A percentile compares a stretch with the other conserved stretches of the same genome.
Evolutionary conservation across 2,797 vertebrate genomes (phyloP).

Genomic region (Takifugu ocellatus): DNA sequence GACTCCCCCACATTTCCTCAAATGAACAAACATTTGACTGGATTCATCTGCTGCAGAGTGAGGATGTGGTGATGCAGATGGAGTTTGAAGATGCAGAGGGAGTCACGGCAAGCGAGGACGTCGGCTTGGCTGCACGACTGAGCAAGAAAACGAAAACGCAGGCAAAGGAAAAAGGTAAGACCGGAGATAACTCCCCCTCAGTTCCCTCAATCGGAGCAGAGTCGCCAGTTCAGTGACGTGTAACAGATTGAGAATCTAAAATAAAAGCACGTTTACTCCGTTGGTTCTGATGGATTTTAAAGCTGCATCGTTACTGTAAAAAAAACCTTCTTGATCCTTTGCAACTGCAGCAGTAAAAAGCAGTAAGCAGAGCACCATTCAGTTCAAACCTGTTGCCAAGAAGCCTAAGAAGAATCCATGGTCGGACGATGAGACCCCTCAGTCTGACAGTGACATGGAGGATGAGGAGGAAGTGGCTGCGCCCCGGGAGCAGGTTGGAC

Average conservation of each 20-base stretch:
- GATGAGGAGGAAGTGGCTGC: constrained; percentile 34
- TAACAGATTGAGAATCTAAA: not conserved
- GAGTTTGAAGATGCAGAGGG: constrained; percentile 77
- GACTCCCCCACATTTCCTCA: not conserved
- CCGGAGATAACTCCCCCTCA: not conserved
- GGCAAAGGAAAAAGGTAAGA: constrained; percentile 65
- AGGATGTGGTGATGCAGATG: constrained; percentile 75
- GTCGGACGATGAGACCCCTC: constrained; percentile 73
- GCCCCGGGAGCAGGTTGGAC: constrained; percentile 64
- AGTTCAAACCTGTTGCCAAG: constrained; percentile 83
- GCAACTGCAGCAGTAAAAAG: constrained; percentile 56
- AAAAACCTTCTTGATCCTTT: no score
- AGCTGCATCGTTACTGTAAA: no score
- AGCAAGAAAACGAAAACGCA: constrained; percentile 74
- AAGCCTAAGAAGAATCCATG: constrained; percentile 74
- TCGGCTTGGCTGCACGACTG: constrained; percentile 69
- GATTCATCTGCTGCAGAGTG: constrained; percentile 60
- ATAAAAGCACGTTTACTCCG: no score
- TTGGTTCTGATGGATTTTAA: no score
- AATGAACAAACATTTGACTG: not conserved
- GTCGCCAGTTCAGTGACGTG: no score
- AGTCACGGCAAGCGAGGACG: constrained; percentile 32
- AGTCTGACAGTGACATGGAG: constrained; percentile 44
- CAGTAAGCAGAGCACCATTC: constrained; percentile 84
- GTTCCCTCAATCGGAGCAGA: no score